Evolutionary conservation across 2,113 vertebrate species (phyloP), one percentile per base, ranked within the genome.

Genomic region (human): DNA sequence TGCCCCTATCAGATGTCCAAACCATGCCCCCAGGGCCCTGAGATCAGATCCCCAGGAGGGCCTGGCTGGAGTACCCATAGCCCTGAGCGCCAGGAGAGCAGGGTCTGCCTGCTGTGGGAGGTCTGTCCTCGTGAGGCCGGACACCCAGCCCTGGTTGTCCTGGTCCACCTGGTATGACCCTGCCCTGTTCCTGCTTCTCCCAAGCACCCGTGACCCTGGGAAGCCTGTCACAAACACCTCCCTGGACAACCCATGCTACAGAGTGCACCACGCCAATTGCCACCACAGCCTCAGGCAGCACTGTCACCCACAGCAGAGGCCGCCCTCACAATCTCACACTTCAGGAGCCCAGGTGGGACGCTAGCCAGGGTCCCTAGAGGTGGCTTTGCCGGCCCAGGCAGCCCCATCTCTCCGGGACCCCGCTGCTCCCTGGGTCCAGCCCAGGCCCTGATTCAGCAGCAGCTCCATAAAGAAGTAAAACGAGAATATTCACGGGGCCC

Each of bases 321-420:
- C 5, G 17, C 76, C 57, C 82, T 43, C 17, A 23, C 4, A 6
- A 3, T 13, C 6, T 11, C 43, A 79, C 17, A 17, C 1, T 3
- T 4, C 25, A 38, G 35, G 35, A n/a, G 30, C 76, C 76, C 5
- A 0, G 27, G 45, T 18, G 2, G 3, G 8, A 48, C 0, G 27
- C 76, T 2, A 38, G 35, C n/a, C 70, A 38, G 61, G n/a, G 18
- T 72, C 30, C 45, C 45, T 16, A 3, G 45, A 32, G 27, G 75
- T 8, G 75, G 27, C 25, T 8, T 0, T 52, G 84, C 35, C 18
- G 0, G 66, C 84, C 84, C 64, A 9, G 48, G n/a, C 5, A 5
- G 35, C 66, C 1, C 11, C 55, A 32, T 6, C 9, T 5, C 8
- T 38, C 45, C 9, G 5, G 18, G 30, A 25, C 50, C 43, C 82